Evolutionary conservation across 2,888 invertebrate species (phyloP).

Genomic region (Gymnosoma rotundatum): DNA sequence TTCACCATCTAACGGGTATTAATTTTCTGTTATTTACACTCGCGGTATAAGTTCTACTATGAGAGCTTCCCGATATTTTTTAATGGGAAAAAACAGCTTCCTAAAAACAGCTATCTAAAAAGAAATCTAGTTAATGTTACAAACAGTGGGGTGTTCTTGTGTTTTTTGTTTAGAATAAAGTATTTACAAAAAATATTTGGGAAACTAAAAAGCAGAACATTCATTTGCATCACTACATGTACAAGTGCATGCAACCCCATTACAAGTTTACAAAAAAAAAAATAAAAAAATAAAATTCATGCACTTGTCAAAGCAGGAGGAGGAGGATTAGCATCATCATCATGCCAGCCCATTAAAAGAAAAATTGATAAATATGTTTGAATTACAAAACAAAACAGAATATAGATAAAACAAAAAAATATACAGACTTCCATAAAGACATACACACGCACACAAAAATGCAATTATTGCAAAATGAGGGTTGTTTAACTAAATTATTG

Average conservation of each 20-base stretch:
- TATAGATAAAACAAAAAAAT: background rate
- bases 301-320: background rate
- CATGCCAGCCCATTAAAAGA: background rate
- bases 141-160: background rate
- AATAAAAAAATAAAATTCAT: background rate
- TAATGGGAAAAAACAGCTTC: no score
- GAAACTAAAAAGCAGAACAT: no score
- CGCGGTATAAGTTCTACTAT: no score
- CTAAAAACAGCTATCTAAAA: no score
- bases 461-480: conserved; percentile 39
- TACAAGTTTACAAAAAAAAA: no score
- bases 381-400: background rate
- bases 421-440: background rate
- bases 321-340: conserved; percentile 8
- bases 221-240: no score
- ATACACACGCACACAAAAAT: conserved; percentile 3
- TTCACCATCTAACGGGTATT: no score
- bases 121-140: no score
- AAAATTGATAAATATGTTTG: conserved; percentile 31
- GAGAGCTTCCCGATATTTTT: no score
- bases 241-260: no score
- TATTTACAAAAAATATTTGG: no score
- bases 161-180: background rate
- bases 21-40: no score
- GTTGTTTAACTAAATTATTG: conserved; percentile 23